Conservation (phyloP, 2,113 vertebrate species). For the Acrocephalus arundinaceus region DNA sequence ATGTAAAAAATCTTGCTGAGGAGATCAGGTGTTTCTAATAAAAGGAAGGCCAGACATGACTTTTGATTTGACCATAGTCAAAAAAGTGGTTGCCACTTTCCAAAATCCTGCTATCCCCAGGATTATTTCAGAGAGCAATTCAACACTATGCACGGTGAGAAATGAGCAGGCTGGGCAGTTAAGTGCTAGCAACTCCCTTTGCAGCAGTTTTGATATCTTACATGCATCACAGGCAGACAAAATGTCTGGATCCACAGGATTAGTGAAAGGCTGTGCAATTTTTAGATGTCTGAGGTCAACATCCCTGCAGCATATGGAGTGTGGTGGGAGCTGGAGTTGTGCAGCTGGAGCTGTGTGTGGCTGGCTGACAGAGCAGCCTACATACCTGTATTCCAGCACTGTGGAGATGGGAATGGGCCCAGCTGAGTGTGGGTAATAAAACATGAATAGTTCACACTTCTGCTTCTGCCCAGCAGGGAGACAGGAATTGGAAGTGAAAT, state of each 20-base stretch:
- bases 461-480: neutral
- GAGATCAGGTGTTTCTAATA: neutral
- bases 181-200: neutral
- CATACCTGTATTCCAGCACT: neutral
- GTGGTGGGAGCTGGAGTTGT: neutral
- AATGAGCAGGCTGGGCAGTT: neutral
- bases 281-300: neutral
- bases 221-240: neutral
- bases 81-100: neutral
- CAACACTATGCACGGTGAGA: neutral
- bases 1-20: neutral
- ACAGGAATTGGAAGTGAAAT: neutral
- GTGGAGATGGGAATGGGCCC: neutral
- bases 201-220: neutral
- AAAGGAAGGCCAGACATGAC: neutral
- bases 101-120: neutral
- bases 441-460: neutral
- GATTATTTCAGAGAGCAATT: neutral
- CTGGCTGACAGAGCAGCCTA: neutral
- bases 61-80: neutral
- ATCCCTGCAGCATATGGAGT: neutral
- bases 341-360: neutral
- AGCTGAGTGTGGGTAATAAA: neutral
- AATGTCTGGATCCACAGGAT: neutral
- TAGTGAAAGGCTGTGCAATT: neutral